Conservation (phyloP, 2,113 vertebrate species). For the Gavialis gangeticus region DNA sequence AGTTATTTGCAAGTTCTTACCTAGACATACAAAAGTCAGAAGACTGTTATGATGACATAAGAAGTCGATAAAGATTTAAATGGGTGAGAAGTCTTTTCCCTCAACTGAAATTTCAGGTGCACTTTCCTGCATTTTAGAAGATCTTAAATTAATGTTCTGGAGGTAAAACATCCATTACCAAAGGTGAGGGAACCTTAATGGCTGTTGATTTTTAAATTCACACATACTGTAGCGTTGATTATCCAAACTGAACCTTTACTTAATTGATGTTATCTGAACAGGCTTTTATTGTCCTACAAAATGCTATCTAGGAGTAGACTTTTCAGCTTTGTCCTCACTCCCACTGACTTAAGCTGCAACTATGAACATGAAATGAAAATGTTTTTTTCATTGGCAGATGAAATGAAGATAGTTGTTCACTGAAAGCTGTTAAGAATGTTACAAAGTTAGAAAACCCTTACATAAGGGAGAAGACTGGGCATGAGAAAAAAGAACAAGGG, state of each 20-base stretch:
- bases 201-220: not conserved
- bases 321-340: not conserved
- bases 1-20: not conserved
- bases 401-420: not conserved
- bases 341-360: not conserved
- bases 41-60: not conserved
- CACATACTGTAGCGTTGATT: not conserved
- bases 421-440: not conserved
- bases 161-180: not conserved
- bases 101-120: not conserved
- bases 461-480: no score
- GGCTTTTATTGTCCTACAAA: not conserved
- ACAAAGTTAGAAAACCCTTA: not conserved
- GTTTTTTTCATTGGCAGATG: fast-evolving
- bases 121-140: conserved; percentile 8
- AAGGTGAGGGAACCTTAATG: no score
- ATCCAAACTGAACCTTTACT: not conserved
- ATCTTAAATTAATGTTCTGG: not conserved
- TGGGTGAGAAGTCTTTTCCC: not conserved
- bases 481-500: no score
- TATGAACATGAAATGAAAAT: not conserved
- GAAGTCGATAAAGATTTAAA: not conserved
- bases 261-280: conserved; percentile 29
- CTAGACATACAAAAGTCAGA: not conserved
- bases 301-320: conserved; percentile 60